Evolutionary conservation across 2,797 vertebrate species (phyloP).

Genomic region (Argya squamiceps): DNA sequence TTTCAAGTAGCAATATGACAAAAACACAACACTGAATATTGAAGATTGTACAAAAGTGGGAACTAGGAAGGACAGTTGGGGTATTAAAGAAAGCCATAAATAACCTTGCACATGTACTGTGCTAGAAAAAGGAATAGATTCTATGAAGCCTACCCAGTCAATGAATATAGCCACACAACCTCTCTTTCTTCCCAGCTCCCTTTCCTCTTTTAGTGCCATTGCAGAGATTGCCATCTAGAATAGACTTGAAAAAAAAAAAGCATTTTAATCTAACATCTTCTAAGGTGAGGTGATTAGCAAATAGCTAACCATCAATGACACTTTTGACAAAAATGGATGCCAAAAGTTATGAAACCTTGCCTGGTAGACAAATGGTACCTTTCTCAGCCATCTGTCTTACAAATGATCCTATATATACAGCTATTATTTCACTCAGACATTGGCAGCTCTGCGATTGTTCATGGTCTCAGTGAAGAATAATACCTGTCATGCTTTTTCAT

Average conservation of each 20-base stretch:
- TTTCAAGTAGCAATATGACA: not conserved
- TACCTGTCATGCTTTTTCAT: slow-evolving; percentile 51
- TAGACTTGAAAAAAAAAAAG: not conserved
- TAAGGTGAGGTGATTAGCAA: slow-evolving; percentile 9
- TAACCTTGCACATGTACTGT: not conserved
- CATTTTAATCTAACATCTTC: not conserved
- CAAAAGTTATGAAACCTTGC: slow-evolving; percentile 31
- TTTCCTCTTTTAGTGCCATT: not conserved
- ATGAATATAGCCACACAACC: not conserved
- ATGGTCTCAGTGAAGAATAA: slow-evolving; percentile 65
- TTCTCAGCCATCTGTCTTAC: slow-evolving; percentile 66
- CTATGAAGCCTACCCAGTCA: not conserved
- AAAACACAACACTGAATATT: not conserved
- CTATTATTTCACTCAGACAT: slow-evolving; percentile 73
- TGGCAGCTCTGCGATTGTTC: slow-evolving; percentile 65
- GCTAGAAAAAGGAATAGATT: not conserved
- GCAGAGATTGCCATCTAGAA: not conserved
- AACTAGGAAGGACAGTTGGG: not conserved
- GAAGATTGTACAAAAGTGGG: not conserved
- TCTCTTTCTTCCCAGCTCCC: not conserved
- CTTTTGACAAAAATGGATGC: not conserved
- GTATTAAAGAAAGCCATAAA: not conserved
- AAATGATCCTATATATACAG: slow-evolving; percentile 69
- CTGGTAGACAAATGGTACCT: slow-evolving; percentile 62
- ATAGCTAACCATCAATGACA: not conserved